Evolutionary conservation across 2,797 vertebrate species (phyloP).

Genomic region (Knipowitschia caucasica): DNA sequence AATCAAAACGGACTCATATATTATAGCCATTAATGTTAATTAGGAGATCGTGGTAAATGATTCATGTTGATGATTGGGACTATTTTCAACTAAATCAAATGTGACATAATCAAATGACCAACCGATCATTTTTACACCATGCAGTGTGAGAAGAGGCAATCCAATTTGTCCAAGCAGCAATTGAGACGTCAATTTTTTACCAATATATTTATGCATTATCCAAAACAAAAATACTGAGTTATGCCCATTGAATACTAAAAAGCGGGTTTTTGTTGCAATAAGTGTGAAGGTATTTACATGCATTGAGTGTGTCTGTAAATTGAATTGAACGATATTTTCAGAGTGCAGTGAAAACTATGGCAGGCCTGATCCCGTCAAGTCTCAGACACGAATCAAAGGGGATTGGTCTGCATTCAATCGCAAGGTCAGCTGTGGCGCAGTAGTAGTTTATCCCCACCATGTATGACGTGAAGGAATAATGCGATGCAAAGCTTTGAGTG

Average conservation of each 20-base stretch:
- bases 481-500: no score
- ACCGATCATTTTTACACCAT: slow-evolving; percentile 17
- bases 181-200: slow-evolving; percentile 16
- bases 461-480: no score
- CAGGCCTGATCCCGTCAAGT: no score
- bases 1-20: slow-evolving; percentile 30
- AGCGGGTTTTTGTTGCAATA: no score
- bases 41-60: slow-evolving; percentile 21
- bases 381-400: no score
- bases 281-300: no score
- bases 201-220: slow-evolving; percentile 20
- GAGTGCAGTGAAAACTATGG: no score
- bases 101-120: slow-evolving; percentile 19
- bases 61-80: slow-evolving; percentile 20
- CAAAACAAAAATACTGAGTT: slow-evolving; percentile 26
- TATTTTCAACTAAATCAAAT: slow-evolving; percentile 25
- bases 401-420: no score
- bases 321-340: no score
- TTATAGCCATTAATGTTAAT: slow-evolving; percentile 29
- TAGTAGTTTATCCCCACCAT: no score
- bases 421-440: no score
- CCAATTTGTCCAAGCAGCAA: slow-evolving; percentile 3
- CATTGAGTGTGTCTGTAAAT: no score
- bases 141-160: neutral
- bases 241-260: slow-evolving; percentile 25